phyloP scores from a whole-genome alignment of 2,797 vertebrate species.

The Tarsius wallacei region DNA sequence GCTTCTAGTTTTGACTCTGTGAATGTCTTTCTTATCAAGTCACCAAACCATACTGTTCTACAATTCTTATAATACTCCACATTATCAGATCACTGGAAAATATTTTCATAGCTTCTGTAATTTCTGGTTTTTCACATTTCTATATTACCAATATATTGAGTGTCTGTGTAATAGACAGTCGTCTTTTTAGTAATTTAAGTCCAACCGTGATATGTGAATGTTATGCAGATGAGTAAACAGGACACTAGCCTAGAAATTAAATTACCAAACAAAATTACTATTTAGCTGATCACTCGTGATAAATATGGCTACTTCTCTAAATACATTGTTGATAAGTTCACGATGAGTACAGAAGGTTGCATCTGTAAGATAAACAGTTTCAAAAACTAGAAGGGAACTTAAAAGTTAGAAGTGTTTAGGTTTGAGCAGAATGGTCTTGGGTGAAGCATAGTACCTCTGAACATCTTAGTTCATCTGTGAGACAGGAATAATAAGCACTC shows the following conservation, averaged over 20 bases:
- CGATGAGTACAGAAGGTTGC: background rate
- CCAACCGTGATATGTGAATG: slow-evolving; percentile 55
- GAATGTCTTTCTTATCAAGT: background rate
- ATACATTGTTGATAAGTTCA: slow-evolving; percentile 34
- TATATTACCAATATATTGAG: background rate
- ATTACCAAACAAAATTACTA: slow-evolving; percentile 55
- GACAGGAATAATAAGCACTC: background rate
- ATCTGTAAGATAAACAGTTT: background rate
- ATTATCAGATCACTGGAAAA: slow-evolving; percentile 1
- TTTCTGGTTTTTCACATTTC: slow-evolving; percentile 54
- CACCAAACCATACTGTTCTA: background rate
- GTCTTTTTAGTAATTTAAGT: slow-evolving; percentile 58
- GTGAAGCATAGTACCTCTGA: background rate
- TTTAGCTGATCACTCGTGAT: slow-evolving; percentile 34
- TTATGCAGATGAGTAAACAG: slow-evolving; percentile 66
- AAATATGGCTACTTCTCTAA: slow-evolving; percentile 50
- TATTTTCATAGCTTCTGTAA: background rate
- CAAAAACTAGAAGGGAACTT: slow-evolving; percentile 5
- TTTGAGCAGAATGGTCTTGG: background rate
- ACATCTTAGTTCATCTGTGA: slow-evolving; percentile 15
- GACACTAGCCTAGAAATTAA: slow-evolving; percentile 41
- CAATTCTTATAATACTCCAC: background rate
- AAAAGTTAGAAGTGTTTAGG: background rate
- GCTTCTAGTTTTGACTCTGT: background rate
- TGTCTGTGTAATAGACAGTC: slow-evolving; percentile 16